A percentile compares a stretch with the other conserved stretches of the same genome.
These are phyloP conservation scores for Catonia carolina DNA, from an alignment of 2,888 invertebrate genomes.

Conservation along the genomic window DNA sequence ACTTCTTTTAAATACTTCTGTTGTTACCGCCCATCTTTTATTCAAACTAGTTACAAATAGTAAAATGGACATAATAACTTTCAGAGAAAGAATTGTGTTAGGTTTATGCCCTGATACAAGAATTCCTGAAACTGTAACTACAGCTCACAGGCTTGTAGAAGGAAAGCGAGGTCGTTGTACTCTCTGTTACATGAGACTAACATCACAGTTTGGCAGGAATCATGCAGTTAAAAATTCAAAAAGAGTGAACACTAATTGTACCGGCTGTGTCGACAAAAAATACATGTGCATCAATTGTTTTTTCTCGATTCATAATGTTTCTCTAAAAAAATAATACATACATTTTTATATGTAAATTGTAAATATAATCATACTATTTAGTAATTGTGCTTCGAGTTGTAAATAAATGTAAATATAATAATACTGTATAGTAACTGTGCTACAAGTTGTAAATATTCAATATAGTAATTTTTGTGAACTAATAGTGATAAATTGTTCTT, in stretches of 20 bases:
- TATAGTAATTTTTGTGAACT: too few species aligned
- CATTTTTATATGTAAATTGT: too few species aligned
- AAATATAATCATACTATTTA: too few species aligned
- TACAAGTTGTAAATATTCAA: too few species aligned
- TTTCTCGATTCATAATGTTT: neutral
- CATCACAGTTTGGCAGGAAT: neutral
- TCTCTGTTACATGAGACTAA: neutral
- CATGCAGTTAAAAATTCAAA: neutral
- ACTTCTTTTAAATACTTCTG: constrained; percentile 1
- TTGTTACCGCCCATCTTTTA: neutral
- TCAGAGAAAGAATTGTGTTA: constrained; percentile 4
- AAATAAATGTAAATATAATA: too few species aligned
- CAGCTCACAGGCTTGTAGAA: neutral
- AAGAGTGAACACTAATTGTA: neutral
- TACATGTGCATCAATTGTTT: neutral
- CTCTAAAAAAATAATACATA: too few species aligned
- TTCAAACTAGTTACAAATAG: neutral
- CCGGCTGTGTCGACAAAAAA: neutral
- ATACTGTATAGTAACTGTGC: too few species aligned
- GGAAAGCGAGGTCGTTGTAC: neutral
- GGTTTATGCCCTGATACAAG: neutral
- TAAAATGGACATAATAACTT: neutral
- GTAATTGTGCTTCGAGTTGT: too few species aligned
- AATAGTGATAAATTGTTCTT: too few species aligned
- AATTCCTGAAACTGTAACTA: neutral